A percentile compares a stretch with the other conserved stretches of the same genome.
Evolutionary conservation across 2,113 vertebrate genomes (phyloP).

Genomic region (Cinclus cinclus): DNA sequence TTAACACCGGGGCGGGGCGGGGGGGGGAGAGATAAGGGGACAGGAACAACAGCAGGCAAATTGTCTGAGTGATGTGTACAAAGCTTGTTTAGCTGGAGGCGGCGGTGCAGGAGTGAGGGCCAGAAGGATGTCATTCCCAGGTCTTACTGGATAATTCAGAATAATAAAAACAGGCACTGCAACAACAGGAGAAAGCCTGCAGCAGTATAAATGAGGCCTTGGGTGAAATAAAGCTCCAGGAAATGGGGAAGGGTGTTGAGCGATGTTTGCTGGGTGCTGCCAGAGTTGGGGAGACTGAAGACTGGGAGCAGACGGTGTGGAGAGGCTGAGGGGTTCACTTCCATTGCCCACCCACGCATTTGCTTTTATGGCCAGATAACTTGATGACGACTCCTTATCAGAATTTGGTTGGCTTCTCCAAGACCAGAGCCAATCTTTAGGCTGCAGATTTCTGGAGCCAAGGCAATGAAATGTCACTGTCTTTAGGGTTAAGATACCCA

Average conservation of each 20-base stretch:
- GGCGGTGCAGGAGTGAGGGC: background rate
- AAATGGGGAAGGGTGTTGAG: background rate
- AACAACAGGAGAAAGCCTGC: background rate
- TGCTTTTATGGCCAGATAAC: background rate
- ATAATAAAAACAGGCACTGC: background rate
- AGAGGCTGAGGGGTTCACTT: background rate
- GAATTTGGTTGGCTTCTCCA: background rate
- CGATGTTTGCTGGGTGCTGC: background rate
- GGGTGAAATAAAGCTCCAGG: background rate
- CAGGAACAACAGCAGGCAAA: background rate
- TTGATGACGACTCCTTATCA: background rate
- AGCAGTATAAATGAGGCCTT: background rate
- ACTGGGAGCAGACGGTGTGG: background rate
- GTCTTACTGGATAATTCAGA: background rate
- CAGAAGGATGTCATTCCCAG: background rate
- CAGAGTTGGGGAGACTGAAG: background rate
- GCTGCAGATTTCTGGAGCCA: background rate
- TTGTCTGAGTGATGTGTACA: background rate
- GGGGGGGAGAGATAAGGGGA: background rate
- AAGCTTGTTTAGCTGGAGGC: background rate
- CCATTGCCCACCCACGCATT: accelerated
- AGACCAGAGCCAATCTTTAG: background rate
- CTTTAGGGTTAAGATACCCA: background rate
- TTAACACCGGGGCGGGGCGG: background rate
- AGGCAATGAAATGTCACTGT: background rate